A percentile compares a stretch with the other conserved stretches of the same genome.
Evolutionary conservation across 1,140 invertebrate genomes (phyloP).

Genomic region (Lepidurus arcticus): DNA sequence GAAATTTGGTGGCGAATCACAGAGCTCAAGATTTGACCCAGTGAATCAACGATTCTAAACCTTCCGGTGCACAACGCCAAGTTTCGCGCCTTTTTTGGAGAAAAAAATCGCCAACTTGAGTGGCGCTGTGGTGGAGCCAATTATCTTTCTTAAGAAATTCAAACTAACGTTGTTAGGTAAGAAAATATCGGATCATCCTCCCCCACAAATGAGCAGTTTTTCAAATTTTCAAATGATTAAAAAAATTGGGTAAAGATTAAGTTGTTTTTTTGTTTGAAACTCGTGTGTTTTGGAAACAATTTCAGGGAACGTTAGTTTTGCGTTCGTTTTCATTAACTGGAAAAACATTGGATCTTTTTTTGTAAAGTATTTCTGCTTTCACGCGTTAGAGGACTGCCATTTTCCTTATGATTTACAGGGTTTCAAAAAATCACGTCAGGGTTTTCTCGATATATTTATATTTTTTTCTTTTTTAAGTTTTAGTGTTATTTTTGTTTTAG

Average conservation of each 20-base stretch:
- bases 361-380: background rate
- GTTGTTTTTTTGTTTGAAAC: background rate
- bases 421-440: conserved; percentile 7
- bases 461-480: background rate
- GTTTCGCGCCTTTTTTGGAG: background rate
- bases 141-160: background rate
- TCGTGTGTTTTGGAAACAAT: background rate
- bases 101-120: background rate
- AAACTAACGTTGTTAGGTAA: no score
- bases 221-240: background rate
- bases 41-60: background rate
- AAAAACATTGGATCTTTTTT: background rate
- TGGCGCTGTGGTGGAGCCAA: background rate
- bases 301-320: background rate
- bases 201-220: background rate
- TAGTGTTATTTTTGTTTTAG: background rate
- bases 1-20: background rate
- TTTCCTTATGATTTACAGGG: background rate
- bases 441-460: background rate
- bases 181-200: background rate
- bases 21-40: conserved; percentile 17
- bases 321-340: background rate
- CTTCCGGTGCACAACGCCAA: background rate
- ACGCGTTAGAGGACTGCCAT: background rate
- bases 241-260: background rate